phyloP scores from a whole-genome alignment of 2,797 vertebrate genomes.

The Cryptoblepharus egeriae region DNA sequence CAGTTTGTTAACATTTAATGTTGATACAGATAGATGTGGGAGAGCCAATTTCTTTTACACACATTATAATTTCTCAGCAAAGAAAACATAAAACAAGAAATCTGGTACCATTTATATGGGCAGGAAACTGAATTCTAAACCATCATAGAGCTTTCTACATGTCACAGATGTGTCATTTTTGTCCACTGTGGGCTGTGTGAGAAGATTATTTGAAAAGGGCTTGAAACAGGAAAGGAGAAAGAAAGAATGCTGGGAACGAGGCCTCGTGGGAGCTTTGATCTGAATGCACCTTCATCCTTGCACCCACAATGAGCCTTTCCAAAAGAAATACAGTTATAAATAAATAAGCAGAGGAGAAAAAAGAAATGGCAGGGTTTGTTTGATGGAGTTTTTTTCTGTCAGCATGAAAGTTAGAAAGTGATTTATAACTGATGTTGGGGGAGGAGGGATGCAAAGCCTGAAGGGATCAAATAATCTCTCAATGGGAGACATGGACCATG shows the following conservation, averaged over 20 bases:
- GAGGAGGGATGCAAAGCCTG: conserved; percentile 25
- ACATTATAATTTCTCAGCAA: not conserved
- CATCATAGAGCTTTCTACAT: conserved; percentile 46
- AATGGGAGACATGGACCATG: not conserved
- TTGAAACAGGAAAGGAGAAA: conserved; percentile 17
- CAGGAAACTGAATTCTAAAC: conserved; percentile 1
- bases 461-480: conserved; percentile 9
- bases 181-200: conserved; percentile 34
- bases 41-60: not conserved
- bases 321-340: conserved; percentile 65
- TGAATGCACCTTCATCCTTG: conserved; percentile 61
- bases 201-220: conserved; percentile 43
- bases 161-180: conserved; percentile 32
- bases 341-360: conserved; percentile 61
- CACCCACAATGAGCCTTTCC: conserved; percentile 46
- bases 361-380: conserved; percentile 39
- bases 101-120: not conserved
- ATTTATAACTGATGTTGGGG: conserved; percentile 60
- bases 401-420: conserved; percentile 48
- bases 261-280: conserved; percentile 58
- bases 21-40: not conserved
- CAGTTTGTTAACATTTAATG: not conserved
- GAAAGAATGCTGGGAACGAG: conserved; percentile 39
- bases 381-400: conserved; percentile 41
- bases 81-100: not conserved